Percentiles rank a stretch among this genome's conserved stretches.
These are phyloP conservation scores for Thamnaconus septentrionalis DNA, from an alignment of 2,113 vertebrate genomes.

Conservation along the genomic window DNA sequence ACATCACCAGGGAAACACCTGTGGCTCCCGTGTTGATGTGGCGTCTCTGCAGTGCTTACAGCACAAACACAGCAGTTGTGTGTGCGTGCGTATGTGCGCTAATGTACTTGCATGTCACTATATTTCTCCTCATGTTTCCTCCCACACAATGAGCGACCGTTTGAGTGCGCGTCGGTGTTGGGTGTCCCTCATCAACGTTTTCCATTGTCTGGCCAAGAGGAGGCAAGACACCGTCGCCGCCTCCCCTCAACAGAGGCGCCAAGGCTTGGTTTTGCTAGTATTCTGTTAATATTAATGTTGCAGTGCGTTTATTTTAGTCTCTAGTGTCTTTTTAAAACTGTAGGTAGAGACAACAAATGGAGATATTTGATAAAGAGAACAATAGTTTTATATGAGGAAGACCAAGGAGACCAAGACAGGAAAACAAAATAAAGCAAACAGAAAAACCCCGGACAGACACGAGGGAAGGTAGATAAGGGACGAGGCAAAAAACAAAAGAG, in stretches of 20 bases:
- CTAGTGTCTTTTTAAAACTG: too few species aligned
- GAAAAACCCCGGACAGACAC: not conserved
- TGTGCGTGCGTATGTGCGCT: constrained; percentile 16
- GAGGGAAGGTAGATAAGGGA: not conserved
- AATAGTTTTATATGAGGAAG: constrained; percentile 1
- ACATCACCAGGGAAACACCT: constrained; percentile 68
- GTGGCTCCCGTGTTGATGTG: constrained; percentile 67
- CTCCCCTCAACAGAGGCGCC: not conserved
- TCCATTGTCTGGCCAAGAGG: constrained; percentile 44
- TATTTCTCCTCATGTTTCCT: constrained; percentile 15
- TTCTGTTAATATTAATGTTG: too few species aligned
- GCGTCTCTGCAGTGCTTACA: constrained; percentile 71
- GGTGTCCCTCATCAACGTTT: constrained; percentile 49
- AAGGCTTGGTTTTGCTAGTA: too few species aligned
- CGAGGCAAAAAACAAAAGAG: constrained; percentile 10
- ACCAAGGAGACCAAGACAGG: not conserved
- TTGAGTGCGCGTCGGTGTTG: constrained; percentile 10
- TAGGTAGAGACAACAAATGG: not conserved
- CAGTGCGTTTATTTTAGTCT: too few species aligned
- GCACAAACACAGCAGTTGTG: constrained; percentile 70
- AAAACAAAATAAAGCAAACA: constrained; percentile 4
- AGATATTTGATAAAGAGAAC: constrained; percentile 13
- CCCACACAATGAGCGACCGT: constrained; percentile 23
- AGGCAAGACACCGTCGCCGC: not conserved
- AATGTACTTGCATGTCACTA: not conserved